A percentile compares a stretch with the other conserved stretches of the same genome.
phyloP scores from a whole-genome alignment of 2,797 vertebrate species.

The Phalanger gymnotis region DNA sequence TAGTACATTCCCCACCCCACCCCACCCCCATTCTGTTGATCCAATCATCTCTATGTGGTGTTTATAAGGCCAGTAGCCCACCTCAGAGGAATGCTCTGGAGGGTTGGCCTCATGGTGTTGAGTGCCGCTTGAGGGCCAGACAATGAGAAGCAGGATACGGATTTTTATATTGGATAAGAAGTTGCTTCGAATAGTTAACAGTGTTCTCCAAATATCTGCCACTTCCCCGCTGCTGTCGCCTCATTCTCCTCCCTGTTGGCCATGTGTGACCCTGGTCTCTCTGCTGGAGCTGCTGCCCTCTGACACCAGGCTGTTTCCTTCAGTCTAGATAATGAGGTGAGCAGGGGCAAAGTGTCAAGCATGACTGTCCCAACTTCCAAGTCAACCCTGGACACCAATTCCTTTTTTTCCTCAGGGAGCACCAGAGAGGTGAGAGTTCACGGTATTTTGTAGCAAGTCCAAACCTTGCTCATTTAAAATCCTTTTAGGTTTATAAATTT shows the following conservation, averaged over 20 bases:
- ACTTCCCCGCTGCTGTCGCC: background rate
- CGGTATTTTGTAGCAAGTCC: background rate
- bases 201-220: background rate
- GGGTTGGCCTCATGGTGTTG: background rate
- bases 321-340: background rate
- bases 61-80: background rate
- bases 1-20: background rate
- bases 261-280: background rate
- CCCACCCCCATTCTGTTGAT: background rate
- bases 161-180: background rate
- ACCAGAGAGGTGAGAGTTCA: background rate
- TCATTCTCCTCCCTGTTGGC: background rate
- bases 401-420: background rate
- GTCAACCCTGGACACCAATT: background rate
- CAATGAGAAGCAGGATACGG: background rate
- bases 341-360: background rate
- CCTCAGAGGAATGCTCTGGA: background rate
- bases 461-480: background rate
- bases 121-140: background rate
- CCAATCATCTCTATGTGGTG: background rate
- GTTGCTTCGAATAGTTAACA: background rate
- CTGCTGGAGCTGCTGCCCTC: background rate
- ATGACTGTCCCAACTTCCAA: background rate
- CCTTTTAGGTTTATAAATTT: constrained; percentile 20
- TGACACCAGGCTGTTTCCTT: background rate